Conservation (phyloP, 2,113 vertebrate species). For the Ophiodon elongatus region DNA sequence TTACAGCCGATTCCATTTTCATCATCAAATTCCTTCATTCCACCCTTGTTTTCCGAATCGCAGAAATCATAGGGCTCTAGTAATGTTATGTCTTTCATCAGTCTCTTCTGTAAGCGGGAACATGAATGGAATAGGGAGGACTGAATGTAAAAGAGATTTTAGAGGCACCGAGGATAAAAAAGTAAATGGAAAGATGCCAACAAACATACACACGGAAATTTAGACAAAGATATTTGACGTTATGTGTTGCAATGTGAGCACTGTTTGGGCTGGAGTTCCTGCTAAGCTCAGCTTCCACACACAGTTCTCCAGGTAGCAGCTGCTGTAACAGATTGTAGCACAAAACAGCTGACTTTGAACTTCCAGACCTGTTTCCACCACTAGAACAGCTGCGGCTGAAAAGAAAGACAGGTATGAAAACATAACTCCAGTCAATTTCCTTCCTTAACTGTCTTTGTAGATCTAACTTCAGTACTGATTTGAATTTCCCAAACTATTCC, state of each 20-base stretch:
- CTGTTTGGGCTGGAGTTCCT: background rate
- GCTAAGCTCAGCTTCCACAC: background rate
- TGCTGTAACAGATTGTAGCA: background rate
- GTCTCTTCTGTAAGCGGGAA: background rate
- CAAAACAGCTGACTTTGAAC: conserved; percentile 7
- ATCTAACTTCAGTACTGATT: background rate
- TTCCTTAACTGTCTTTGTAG: background rate
- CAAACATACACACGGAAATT: background rate
- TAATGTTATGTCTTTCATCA: background rate
- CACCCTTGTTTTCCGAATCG: background rate
- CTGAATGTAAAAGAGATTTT: background rate
- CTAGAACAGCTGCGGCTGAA: background rate
- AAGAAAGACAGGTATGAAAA: conserved; percentile 1
- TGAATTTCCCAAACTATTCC: background rate
- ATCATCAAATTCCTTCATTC: background rate
- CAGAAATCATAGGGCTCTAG: background rate
- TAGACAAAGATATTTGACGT: background rate
- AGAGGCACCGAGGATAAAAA: background rate
- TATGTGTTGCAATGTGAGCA: background rate
- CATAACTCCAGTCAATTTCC: background rate
- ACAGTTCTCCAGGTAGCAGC: background rate
- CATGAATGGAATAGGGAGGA: background rate
- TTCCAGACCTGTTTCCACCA: background rate
- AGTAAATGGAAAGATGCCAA: background rate
- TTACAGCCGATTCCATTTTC: background rate